Conservation (phyloP, 64 coral and sea anemone species). For the Acropora yongei region DNA sequence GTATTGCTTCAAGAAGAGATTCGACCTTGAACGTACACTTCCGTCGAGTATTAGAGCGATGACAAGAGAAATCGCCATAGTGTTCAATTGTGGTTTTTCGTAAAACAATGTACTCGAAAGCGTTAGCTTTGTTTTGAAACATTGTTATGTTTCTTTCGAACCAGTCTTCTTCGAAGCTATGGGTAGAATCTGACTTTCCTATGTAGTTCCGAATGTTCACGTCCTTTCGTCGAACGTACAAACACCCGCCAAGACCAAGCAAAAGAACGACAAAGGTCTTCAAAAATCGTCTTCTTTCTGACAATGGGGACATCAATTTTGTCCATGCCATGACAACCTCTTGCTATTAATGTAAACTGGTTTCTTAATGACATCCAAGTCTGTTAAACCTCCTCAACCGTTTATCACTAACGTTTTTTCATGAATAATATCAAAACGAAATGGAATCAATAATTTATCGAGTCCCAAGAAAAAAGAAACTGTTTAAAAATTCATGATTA, state of each 20-base stretch:
- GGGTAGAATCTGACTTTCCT: not conserved
- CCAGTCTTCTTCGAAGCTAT: conserved; percentile 38
- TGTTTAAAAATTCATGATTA: no score
- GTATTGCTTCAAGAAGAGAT: conserved; percentile 10
- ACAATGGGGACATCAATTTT: not conserved
- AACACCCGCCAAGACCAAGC: conserved; percentile 1
- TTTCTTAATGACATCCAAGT: not conserved
- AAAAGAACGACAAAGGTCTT: conserved; percentile 11
- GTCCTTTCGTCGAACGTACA: not conserved
- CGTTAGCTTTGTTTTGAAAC: conserved; percentile 30
- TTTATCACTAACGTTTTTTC: no score
- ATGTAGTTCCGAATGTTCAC: not conserved
- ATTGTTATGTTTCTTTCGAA: conserved; percentile 65
- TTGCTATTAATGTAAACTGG: not conserved
- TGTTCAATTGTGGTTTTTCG: conserved; percentile 24
- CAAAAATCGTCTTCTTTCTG: not conserved
- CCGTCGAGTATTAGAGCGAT: conserved; percentile 13
- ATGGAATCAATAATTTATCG: no score
- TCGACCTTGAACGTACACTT: conserved; percentile 61
- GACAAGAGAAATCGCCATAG: conserved; percentile 65
- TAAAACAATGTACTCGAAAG: conserved; percentile 36
- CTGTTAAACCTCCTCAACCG: no score
- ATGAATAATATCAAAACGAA: no score
- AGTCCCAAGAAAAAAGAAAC: no score
- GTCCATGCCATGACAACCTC: not conserved